These are phyloP conservation scores for Fistularia commersonii DNA, from an alignment of 2,797 vertebrate species.

Conservation along the genomic window DNA sequence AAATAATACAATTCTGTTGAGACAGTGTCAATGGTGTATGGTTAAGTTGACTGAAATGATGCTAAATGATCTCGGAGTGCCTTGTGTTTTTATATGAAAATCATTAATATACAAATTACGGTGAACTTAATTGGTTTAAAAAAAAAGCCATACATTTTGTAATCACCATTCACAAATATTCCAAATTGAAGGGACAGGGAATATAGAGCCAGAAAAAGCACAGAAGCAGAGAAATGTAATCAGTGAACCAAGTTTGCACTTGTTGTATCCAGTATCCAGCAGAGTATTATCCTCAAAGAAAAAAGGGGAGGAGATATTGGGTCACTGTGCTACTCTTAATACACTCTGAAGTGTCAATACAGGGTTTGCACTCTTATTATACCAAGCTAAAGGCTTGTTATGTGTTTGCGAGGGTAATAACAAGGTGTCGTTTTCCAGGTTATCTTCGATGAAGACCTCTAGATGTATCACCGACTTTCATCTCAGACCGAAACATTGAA, in stretches of 20 bases:
- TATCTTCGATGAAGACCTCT: conserved; percentile 74
- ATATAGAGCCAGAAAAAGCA: conserved; percentile 39
- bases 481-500: conserved; percentile 60
- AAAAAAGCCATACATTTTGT: conserved; percentile 26
- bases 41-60: too few species aligned
- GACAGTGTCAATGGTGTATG: conserved; percentile 8
- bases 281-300: conserved; percentile 71
- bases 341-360: conserved; percentile 71
- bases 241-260: conserved; percentile 73
- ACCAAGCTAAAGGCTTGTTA: conserved; percentile 72
- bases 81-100: too few species aligned
- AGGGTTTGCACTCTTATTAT: conserved; percentile 74
- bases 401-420: conserved; percentile 75
- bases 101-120: too few species aligned
- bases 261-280: too few species aligned
- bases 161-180: conserved; percentile 31
- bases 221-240: conserved; percentile 61
- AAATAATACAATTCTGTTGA: conserved; percentile 17
- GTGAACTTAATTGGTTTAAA: too few species aligned
- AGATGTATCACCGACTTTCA: conserved; percentile 72
- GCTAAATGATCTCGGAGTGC: too few species aligned
- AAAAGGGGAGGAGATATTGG: conserved; percentile 8
- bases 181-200: conserved; percentile 52
- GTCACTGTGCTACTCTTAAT: conserved; percentile 58
- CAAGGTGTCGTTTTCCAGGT: conserved; percentile 71